Conservation (phyloP, 1,140 invertebrate species). For the Drosophila murphyi region DNA sequence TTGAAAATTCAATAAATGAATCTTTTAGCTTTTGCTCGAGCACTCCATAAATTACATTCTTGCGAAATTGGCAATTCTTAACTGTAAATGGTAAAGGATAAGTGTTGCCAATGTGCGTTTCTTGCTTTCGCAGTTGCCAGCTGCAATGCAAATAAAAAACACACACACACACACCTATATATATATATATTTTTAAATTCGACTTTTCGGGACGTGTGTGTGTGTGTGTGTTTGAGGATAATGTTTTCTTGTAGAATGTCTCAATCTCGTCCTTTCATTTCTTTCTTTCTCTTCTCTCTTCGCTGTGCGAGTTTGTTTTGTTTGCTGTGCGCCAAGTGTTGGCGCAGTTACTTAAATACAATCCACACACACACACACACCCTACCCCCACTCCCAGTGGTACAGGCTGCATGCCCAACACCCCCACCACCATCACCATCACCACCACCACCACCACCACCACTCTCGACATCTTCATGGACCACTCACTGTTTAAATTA, state of each 20-base stretch:
- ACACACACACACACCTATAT: slow-evolving; percentile 11
- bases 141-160: slow-evolving; percentile 51
- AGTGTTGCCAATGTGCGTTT: slow-evolving; percentile 4
- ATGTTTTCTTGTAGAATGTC: slow-evolving; percentile 48
- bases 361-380: slow-evolving; percentile 1
- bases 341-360: slow-evolving; percentile 69
- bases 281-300: slow-evolving; percentile 14
- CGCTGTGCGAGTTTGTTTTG: slow-evolving; percentile 20
- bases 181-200: slow-evolving; percentile 64
- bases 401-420: background rate
- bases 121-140: slow-evolving; percentile 2
- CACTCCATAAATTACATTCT: slow-evolving; percentile 14
- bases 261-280: slow-evolving; percentile 45
- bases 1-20: background rate
- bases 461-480: slow-evolving; percentile 6
- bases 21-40: background rate
- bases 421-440: background rate
- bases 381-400: slow-evolving; percentile 4
- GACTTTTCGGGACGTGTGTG: slow-evolving; percentile 47
- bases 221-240: background rate
- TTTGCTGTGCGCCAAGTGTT: slow-evolving; percentile 61
- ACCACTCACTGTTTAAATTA: slow-evolving; percentile 69
- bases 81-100: background rate
- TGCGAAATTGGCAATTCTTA: background rate
- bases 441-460: background rate